Evolutionary conservation across 2,797 vertebrate species (phyloP), one percentile per base, ranked within the genome.

Genomic region (Gallinago stenura): DNA sequence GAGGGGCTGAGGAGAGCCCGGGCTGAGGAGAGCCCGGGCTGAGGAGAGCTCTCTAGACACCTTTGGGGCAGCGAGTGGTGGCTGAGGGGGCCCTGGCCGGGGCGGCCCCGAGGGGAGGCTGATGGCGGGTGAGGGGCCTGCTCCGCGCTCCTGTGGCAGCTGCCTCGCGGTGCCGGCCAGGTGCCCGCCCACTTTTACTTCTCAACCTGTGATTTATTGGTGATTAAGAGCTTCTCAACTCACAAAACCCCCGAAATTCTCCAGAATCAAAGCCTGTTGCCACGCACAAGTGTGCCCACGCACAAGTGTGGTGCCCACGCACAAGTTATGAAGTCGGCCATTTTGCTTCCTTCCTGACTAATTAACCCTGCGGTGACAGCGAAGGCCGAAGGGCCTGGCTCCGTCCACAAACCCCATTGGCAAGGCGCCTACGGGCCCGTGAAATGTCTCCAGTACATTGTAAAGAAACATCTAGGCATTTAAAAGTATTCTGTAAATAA

Each of bases 401-500:
- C 1, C 3, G 4, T 9, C 10, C 37, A 15, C 20, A 7, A 16
- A 28, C 46, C 18, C 24, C 2, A 5, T 2, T 1, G 1, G 35
- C 17, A 35, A 43, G 28, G 28, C 10, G 2, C 1, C 1, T 10
- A 5, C 4, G 24, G 28, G 45, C n/a, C 43, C 6, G 3, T 1
- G 0, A 22, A 51, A 20, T 2, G 21, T n/a, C 73, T 68, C 33
- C 50, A 10, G 1, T 3, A 12, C 5, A 4, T 30, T 30, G n/a
- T 4, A 28, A 51, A 69, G 54, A 58, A 51, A 18, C 15, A 17
- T 61, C 81, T 17, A 83, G 31, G 19, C 30, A 1, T 48, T 95
- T 60, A 35, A 61, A 93, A 90, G 69, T 31, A 54, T 2, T 50
- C 72, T 62, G 45, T 86, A 88, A 96, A 81, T 93, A 81, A 93